Percentiles rank a stretch among this genome's conserved stretches.
Conservation (phyloP, 2,113 vertebrate genomes). For the Nannospalax galili region DNA sequence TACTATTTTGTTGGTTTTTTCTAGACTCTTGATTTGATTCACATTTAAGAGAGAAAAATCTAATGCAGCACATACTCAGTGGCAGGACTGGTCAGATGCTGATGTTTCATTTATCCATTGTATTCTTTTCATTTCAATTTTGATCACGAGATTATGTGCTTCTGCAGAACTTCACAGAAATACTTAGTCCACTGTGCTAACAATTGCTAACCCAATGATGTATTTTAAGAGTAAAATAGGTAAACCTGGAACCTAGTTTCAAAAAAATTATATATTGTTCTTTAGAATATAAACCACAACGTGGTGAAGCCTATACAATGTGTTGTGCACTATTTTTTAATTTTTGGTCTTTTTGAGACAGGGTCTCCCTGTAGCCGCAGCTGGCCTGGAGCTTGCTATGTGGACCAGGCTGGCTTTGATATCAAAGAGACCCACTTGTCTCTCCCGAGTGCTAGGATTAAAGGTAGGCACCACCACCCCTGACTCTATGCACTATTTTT, state of each 20-base stretch:
- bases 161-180: slow-evolving; percentile 48
- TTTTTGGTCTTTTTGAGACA: too few relatives aligned
- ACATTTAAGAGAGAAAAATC: slow-evolving; percentile 26
- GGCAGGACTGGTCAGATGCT: slow-evolving; percentile 3
- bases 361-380: too few relatives aligned
- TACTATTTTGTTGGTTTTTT: slow-evolving; percentile 63
- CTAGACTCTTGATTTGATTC: slow-evolving; percentile 33
- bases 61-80: slow-evolving; percentile 24
- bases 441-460: too few relatives aligned
- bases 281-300: neutral
- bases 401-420: too few relatives aligned
- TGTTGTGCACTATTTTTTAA: neutral
- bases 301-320: neutral
- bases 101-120: slow-evolving; percentile 47
- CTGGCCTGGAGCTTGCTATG: too few relatives aligned
- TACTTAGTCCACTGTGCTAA: neutral
- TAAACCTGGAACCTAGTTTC: neutral
- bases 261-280: neutral
- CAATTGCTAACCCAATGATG: neutral
- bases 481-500: neutral
- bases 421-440: too few relatives aligned
- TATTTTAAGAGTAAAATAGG: slow-evolving; percentile 29
- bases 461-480: too few relatives aligned
- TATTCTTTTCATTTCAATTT: slow-evolving; percentile 47
- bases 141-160: slow-evolving; percentile 41